These are phyloP conservation scores for Tolypeutes matacus DNA, from an alignment of 2,797 vertebrate species.

Conservation along the genomic window DNA sequence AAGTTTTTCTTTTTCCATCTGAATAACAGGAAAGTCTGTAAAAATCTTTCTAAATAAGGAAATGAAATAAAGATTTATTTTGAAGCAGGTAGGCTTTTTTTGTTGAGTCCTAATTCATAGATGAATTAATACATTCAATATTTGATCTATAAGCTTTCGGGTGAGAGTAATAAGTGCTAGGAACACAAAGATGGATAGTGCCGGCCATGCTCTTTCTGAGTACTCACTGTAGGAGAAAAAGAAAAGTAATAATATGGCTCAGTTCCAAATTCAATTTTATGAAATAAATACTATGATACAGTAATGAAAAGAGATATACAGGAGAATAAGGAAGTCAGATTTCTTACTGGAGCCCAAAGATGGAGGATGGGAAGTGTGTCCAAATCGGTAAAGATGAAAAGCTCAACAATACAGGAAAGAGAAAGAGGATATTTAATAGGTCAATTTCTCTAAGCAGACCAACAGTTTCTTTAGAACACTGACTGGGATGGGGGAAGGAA, in stretches of 20 bases:
- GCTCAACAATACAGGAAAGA: background rate
- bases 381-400: background rate
- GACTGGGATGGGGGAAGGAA: background rate
- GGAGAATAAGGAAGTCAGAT: background rate
- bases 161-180: background rate
- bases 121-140: background rate
- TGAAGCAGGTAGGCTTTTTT: background rate
- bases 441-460: background rate
- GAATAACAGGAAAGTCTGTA: background rate
- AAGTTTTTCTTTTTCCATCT: background rate
- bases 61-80: background rate
- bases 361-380: background rate
- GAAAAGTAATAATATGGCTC: background rate
- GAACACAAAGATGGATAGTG: background rate
- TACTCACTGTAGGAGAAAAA: background rate
- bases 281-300: slow-evolving; percentile 16
- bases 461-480: slow-evolving; percentile 35
- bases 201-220: background rate
- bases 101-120: background rate
- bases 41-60: background rate
- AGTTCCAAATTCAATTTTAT: slow-evolving; percentile 5
- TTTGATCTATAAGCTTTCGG: slow-evolving; percentile 6
- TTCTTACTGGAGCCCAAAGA: background rate
- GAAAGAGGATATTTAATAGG: background rate
- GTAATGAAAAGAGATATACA: slow-evolving; percentile 1